These are phyloP conservation scores for Drosophila ustulata DNA, from an alignment of 2,888 invertebrate species.

Conservation along the genomic window DNA sequence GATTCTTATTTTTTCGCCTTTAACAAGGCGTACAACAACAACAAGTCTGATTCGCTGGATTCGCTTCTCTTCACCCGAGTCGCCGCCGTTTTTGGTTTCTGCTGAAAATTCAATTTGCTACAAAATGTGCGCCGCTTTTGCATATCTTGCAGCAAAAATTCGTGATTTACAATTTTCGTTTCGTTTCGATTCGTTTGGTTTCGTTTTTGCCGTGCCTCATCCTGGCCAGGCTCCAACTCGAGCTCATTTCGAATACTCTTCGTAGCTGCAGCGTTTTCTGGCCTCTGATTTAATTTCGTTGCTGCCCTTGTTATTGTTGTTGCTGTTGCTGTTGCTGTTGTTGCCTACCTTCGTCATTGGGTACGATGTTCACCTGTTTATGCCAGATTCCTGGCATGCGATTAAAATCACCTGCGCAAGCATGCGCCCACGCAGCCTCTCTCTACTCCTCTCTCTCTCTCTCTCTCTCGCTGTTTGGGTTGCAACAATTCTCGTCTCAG, in stretches of 20 bases:
- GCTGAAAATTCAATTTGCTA: slow-evolving; percentile 81
- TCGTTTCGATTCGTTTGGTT: slow-evolving; percentile 47
- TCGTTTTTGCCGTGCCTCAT: slow-evolving; percentile 45
- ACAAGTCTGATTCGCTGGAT: slow-evolving; percentile 31
- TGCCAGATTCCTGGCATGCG: slow-evolving; percentile 83
- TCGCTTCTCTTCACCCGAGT: slow-evolving; percentile 12
- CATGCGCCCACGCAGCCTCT: slow-evolving; percentile 76
- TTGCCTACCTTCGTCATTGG: slow-evolving; percentile 33
- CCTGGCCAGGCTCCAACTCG: slow-evolving; percentile 32
- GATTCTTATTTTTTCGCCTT: slow-evolving; percentile 82
- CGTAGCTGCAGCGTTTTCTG: slow-evolving; percentile 40
- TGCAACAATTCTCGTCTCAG: slow-evolving; percentile 24
- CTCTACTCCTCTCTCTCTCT: background rate
- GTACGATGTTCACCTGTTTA: slow-evolving; percentile 81
- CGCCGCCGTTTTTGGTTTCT: slow-evolving; percentile 63
- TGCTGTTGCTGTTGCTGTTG: slow-evolving; percentile 12
- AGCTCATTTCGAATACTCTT: slow-evolving; percentile 50
- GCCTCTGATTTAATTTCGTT: slow-evolving; percentile 72
- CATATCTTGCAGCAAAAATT: slow-evolving; percentile 80
- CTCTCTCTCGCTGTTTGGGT: background rate
- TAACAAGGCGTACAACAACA: slow-evolving; percentile 70
- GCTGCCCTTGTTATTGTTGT: slow-evolving; percentile 15
- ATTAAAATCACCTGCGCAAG: slow-evolving; percentile 84
- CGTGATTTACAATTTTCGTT: slow-evolving; percentile 81
- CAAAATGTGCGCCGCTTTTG: slow-evolving; percentile 80